Base-by-base conservation (phyloP, 1,140 invertebrate genomes). In the Metaphire vulgaris region DNA sequence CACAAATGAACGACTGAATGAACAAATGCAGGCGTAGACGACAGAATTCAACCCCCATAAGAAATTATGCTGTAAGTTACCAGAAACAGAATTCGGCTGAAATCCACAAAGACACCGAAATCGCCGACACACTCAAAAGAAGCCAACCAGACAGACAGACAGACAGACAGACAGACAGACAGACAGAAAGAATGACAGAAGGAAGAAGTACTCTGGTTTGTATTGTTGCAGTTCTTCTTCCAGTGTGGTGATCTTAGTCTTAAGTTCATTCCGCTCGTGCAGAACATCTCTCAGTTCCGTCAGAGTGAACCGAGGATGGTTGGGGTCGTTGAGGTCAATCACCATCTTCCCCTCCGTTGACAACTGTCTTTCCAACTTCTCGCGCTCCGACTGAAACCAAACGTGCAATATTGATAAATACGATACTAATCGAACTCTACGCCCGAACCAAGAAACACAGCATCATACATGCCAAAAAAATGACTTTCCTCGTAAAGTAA, bases 231-330 rank as follows among this genome's bases (percentile, higher is more conserved):
- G 83, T 87, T 96, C 93, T 81, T 96, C 94, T 86, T 96, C 93
- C 16, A 95, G 88, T 83, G 95, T 92, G 80, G 91, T 91, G 26
- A 96, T 89, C 83, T 91, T 90, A 29, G 92, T 90, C 88, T 95
- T 96, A 16, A 96, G 87, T 85, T 94, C 92, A 84, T 96, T 95
- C 79, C 94, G 88, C 86, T 96, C 93, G 82, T 93, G 90, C 14
- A 96, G 87, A 80, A 97, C 94, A 82, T 93, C 92, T 82, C 91
- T 90, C 2, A 98, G 87, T 85, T 98, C 95, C 56, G 90, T 89
- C 34, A 95, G 92, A 12, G 95, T 96, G 85, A 97, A 98, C 72
- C 93, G 89, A 14, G 94, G 94, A 80, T 91, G 88, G 81, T 94
- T 91, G 0, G 92, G 83, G 75, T 86, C 84, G 65, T 87, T 88